A percentile compares a stretch with the other conserved stretches of the same genome.
Evolutionary conservation across 2,888 invertebrate genomes (phyloP).

Genomic region (Zonitis immaculata): DNA sequence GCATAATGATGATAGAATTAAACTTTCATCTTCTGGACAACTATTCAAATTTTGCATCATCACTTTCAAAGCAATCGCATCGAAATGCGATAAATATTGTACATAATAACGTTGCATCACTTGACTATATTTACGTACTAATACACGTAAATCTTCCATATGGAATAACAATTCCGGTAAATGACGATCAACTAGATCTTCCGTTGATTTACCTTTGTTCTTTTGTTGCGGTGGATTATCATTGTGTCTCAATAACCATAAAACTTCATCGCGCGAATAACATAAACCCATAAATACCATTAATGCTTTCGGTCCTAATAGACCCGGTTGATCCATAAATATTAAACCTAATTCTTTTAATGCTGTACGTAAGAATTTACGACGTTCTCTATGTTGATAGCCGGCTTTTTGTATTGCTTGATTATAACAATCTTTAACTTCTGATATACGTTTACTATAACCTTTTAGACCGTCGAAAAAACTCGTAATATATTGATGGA

Average conservation of each 20-base stretch:
- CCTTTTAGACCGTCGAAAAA: constrained; percentile 96
- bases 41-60: constrained; percentile 75
- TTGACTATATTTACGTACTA: constrained; percentile 88
- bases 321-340: constrained; percentile 95
- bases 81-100: constrained; percentile 94
- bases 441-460: constrained; percentile 84
- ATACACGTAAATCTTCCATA: constrained; percentile 92
- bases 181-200: constrained; percentile 92
- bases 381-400: constrained; percentile 86
- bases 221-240: constrained; percentile 90
- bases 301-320: constrained; percentile 95
- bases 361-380: constrained; percentile 93
- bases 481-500: constrained; percentile 86
- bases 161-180: constrained; percentile 96
- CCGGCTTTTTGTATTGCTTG: constrained; percentile 89
- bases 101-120: constrained; percentile 87
- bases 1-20: constrained; percentile 88
- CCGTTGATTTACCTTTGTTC: constrained; percentile 76
- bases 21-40: constrained; percentile 91
- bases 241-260: constrained; percentile 93
- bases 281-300: constrained; percentile 95
- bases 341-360: constrained; percentile 92
- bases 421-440: constrained; percentile 93
- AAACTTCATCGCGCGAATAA: constrained; percentile 93
- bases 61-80: constrained; percentile 85